These are phyloP conservation scores for Trematomus bernacchii DNA, from an alignment of 2,797 vertebrate genomes.

Conservation along the genomic window DNA sequence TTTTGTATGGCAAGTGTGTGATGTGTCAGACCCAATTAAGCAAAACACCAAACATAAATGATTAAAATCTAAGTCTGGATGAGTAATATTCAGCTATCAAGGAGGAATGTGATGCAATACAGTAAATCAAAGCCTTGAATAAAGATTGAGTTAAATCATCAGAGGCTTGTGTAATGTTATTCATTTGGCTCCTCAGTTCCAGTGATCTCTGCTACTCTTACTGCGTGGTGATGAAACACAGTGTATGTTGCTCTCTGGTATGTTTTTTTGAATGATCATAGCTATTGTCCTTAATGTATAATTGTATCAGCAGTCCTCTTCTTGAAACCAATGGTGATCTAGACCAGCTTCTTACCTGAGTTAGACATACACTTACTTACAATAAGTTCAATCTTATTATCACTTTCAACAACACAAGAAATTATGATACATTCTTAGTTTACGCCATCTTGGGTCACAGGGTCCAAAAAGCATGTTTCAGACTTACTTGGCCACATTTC, in stretches of 20 bases:
- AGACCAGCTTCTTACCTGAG: not conserved
- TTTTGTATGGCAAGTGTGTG: slow-evolving; percentile 37
- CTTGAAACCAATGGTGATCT: slow-evolving; percentile 6
- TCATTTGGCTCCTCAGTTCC: slow-evolving; percentile 41
- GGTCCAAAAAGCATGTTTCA: not conserved
- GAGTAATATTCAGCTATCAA: slow-evolving; percentile 47
- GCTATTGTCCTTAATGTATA: slow-evolving; percentile 5
- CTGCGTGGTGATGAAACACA: slow-evolving; percentile 24
- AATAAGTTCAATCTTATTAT: not conserved
- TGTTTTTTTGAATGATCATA: slow-evolving; percentile 12
- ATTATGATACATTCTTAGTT: not conserved
- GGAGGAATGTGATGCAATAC: slow-evolving; percentile 51
- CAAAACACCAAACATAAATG: slow-evolving; percentile 57
- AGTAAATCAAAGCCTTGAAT: slow-evolving; percentile 49
- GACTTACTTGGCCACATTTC: not conserved
- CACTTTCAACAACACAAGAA: not conserved
- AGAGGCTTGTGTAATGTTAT: slow-evolving; percentile 49
- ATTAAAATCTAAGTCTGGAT: slow-evolving; percentile 38
- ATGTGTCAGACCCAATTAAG: slow-evolving; percentile 53
- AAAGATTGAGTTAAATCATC: slow-evolving; percentile 57
- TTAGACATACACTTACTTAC: not conserved
- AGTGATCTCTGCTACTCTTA: slow-evolving; percentile 30
- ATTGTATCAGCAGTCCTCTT: not conserved
- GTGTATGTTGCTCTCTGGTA: slow-evolving; percentile 9
- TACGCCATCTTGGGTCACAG: not conserved